Evolutionary conservation across 92 coral and sea anemone genomes (phyloP).

Genomic region (Palythoa grandiflora): DNA sequence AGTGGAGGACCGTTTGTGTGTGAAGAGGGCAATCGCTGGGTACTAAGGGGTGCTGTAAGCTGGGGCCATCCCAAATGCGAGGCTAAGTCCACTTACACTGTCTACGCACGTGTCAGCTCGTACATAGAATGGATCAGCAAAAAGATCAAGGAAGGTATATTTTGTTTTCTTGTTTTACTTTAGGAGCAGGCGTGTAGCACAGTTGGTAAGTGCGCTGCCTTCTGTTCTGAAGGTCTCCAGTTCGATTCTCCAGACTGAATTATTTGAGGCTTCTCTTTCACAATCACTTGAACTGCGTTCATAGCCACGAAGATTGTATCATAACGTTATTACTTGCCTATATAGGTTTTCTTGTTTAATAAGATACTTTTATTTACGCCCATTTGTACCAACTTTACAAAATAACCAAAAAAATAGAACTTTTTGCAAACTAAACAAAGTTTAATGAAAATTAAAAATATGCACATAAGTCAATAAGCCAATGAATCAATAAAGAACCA

Average conservation of each 20-base stretch:
- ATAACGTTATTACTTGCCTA: background rate
- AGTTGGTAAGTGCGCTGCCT: no score
- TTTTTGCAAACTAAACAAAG: no score
- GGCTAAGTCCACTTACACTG: slow-evolving; percentile 76
- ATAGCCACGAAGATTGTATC: background rate
- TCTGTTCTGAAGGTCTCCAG: no score
- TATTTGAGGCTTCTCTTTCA: background rate
- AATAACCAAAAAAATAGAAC: no score
- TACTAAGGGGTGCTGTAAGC: slow-evolving; percentile 84
- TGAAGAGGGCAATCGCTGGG: slow-evolving; percentile 77
- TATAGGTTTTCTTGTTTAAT: no score
- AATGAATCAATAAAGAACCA: no score
- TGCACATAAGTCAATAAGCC: no score
- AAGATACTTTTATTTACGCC: no score
- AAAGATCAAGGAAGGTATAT: slow-evolving; percentile 71
- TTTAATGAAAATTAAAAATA: no score
- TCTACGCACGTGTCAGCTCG: slow-evolving; percentile 81
- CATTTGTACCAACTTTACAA: no score
- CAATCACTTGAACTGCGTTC: background rate
- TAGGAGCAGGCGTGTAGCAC: no score
- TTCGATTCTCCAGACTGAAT: no score
- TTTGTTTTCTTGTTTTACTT: background rate
- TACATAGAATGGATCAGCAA: slow-evolving; percentile 80
- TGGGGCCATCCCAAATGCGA: slow-evolving; percentile 80
- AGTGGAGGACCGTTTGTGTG: slow-evolving; percentile 93